Base-by-base conservation (phyloP, 1,140 invertebrate species). In the Cyrtorhinus lividipennis region DNA sequence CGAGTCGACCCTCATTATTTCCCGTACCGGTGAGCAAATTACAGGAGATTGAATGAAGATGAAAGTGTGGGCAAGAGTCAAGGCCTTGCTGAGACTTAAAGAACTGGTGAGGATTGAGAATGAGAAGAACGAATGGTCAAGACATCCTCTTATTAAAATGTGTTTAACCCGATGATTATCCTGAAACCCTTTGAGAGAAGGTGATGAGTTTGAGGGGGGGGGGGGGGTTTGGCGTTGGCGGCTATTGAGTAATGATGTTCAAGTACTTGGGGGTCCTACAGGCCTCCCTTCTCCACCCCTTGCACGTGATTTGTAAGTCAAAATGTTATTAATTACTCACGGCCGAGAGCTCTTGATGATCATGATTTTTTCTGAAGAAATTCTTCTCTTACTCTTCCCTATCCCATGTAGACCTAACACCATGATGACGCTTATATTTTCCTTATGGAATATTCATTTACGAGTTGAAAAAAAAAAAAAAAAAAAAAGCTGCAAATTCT, bases 91-190 rank as follows among this genome's bases (percentile, higher is more conserved):
- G 5, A 8, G 5, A 38, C 15, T 38, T 5, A 8, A 15, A 5
- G 5, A 5, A 38, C 5, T 15, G 15, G 5, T 38, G 30, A 38
- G 30, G 5, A 15, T 8, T 15, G 30, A 15, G 15, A 15, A 38
- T 5, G 15, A 15, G 30, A 38, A 15, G 30, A 38, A 38, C 15
- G 30, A 38, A 38, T 38, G 30, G 30, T 38, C 15, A 38, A 38
- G 15, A 38, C 30, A 5, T 38, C 30, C 18, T 8, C 20, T 53
- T 53, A 53, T 53, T 53, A 53, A 53, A 53, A 53, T 53, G 48
- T 53, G 48, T 53, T 53, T 53, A 53, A 53, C 48, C 48, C 20
- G 48, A 53, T 53, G 48, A 53, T 53, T 53, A 53, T 53, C 48
- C 20, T 20, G 48, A 12, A n/a, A n/a, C n/a, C n/a, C n/a, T n/a